These are phyloP conservation scores for Pteruthius melanotis DNA, from an alignment of 2,113 vertebrate genomes.

Conservation along the genomic window DNA sequence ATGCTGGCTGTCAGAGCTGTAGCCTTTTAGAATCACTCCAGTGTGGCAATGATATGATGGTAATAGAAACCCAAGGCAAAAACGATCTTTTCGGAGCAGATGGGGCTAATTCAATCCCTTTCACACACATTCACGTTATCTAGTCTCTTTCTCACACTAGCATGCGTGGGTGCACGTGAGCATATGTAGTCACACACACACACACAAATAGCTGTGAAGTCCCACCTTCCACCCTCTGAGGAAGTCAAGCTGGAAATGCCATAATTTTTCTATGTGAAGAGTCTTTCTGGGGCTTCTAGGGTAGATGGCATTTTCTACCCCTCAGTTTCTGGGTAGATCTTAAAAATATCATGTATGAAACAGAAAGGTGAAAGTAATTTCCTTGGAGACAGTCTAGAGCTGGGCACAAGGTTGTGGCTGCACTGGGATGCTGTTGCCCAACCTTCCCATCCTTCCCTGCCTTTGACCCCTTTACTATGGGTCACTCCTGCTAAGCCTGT, in stretches of 20 bases:
- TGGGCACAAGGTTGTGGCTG: background rate
- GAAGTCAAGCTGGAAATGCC: background rate
- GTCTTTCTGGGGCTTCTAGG: background rate
- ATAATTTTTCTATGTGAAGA: background rate
- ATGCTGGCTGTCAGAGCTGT: conserved; percentile 3
- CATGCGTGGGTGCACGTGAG: conserved; percentile 14
- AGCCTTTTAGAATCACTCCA: conserved; percentile 39
- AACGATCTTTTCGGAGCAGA: background rate
- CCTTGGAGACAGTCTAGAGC: background rate
- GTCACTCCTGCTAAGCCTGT: background rate
- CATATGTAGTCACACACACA: conserved; percentile 8
- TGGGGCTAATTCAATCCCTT: conserved; percentile 29
- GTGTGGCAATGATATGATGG: background rate
- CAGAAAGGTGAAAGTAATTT: background rate
- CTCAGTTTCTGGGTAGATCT: background rate
- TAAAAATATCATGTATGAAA: background rate
- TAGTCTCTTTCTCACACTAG: conserved; percentile 22
- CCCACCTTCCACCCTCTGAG: background rate
- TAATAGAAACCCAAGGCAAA: conserved; percentile 5
- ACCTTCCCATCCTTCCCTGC: background rate
- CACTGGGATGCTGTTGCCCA: background rate
- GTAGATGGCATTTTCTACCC: background rate
- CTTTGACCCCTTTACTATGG: background rate
- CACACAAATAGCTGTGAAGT: conserved; percentile 6
- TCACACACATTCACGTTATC: background rate